Conservation (phyloP, 1,140 invertebrate genomes). For the Acromyrmex heyeri region DNA sequence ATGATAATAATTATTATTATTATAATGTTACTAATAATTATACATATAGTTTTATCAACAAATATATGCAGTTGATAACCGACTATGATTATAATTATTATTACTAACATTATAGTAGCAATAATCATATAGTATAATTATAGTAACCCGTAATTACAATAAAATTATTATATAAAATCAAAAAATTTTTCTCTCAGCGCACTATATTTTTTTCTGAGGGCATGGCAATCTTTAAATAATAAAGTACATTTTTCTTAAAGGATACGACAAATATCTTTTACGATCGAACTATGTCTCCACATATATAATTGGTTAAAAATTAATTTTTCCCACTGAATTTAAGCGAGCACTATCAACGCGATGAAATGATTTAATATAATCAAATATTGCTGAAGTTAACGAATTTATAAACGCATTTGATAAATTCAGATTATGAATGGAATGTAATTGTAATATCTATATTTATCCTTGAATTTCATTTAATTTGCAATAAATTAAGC, state of each 20-base stretch:
- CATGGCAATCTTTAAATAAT: conserved; percentile 5
- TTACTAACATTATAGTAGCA: no score
- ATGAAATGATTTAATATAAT: not conserved
- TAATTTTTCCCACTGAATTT: conserved; percentile 13
- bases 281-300: not conserved
- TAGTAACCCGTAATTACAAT: no score
- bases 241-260: not conserved
- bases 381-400: conserved; percentile 4
- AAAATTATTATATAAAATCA: no score
- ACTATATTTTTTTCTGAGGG: no score
- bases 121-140: no score
- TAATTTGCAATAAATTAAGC: not conserved
- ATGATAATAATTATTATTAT: no score
- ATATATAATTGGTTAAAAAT: conserved; percentile 11
- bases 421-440: not conserved
- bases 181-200: no score
- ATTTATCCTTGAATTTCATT: not conserved
- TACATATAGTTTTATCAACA: no score
- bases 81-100: no score
- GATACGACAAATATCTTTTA: not conserved
- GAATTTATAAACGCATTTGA: not conserved
- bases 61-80: no score
- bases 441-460: not conserved
- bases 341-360: not conserved
- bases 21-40: no score